Percentiles rank a stretch among this genome's conserved stretches.
Conservation (phyloP, 1,140 invertebrate genomes). For the Drosophila parabipectinata region DNA sequence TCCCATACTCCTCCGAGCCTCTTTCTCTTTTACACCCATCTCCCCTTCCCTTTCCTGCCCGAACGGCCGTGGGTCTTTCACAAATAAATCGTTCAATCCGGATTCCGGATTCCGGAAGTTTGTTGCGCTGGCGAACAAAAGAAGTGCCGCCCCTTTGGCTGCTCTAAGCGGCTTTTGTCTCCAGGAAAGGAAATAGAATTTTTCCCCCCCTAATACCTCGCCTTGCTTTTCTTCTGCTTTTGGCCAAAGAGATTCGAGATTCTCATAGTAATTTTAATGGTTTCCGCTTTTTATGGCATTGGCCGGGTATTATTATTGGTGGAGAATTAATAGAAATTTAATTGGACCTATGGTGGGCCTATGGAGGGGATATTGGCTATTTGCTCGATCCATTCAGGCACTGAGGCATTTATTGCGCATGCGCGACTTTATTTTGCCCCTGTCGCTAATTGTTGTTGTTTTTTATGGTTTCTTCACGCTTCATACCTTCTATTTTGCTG, state of each 20-base stretch:
- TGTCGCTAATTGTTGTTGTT: conserved; percentile 43
- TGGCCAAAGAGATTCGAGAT: conserved; percentile 15
- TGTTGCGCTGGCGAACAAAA: conserved; percentile 55
- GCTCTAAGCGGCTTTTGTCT: conserved; percentile 72
- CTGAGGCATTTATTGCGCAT: conserved; percentile 68
- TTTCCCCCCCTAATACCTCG: neutral
- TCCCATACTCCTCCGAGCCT: neutral
- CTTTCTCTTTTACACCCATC: neutral
- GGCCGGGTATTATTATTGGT: conserved; percentile 51
- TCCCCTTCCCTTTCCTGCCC: conserved; percentile 3
- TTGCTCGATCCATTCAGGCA: conserved; percentile 22
- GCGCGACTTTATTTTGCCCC: conserved; percentile 18
- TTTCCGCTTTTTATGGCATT: conserved; percentile 75
- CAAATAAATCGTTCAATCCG: conserved; percentile 58
- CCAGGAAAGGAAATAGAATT: conserved; percentile 77
- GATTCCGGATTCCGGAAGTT: conserved; percentile 52
- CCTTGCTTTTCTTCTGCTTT: conserved; percentile 13
- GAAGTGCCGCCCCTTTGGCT: conserved; percentile 38
- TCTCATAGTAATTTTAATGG: conserved; percentile 73
- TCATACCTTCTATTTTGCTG: conserved; percentile 38
- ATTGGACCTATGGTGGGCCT: conserved; percentile 43
- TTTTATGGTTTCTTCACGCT: conserved; percentile 68
- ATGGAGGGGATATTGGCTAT: conserved; percentile 22
- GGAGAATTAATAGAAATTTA: conserved; percentile 78
- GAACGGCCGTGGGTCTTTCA: conserved; percentile 10